Evolutionary conservation across 2,113 vertebrate genomes (phyloP), one percentile per base, ranked within the genome.

Genomic region (Cryptoleucopteryx plumbea): DNA sequence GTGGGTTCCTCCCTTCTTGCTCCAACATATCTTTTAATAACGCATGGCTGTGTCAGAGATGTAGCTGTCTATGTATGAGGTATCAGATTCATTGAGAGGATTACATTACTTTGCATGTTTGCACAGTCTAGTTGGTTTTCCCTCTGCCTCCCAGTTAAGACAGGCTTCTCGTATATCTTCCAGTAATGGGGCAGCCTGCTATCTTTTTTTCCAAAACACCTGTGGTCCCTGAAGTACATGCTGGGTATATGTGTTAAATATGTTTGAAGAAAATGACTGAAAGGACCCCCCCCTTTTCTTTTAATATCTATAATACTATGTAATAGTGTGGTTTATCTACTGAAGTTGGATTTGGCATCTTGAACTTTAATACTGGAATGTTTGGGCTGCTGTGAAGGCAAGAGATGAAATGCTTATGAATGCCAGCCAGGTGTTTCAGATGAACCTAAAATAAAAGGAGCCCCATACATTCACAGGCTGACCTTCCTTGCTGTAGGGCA

Each of bases 21-120:
- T 25, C 10, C 2, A 42, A 6, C 1, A 0, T 0, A 1, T n/a
- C 11, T 63, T 20, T 45, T 75, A 34, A 21, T 0, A 14, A 13
- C 3, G 27, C 2, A 1, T 6, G 16, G 12, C 18, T 7, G 2
- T n/a, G 26, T 38, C 22, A 56, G 88, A 50, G 61, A n/a, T 23
- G 6, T 19, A 81, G 18, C 19, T 36, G 13, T 32, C 9, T 0
- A 1, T 7, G 34, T 17, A 11, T 7, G 16, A 58, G 17, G 7
- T 43, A 13, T 34, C 10, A 36, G 36, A 59, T 23, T 4, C n/a
- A 2, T 16, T 0, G 3, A 36, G 22, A 31, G 5, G 11, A 5
- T 17, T 20, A 15, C 3, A 2, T 31, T 38, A 47, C 18, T 48
- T 43, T 77, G 13, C 2, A 0, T 18, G 13, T 79, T 32, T 91